Evolutionary conservation across 2,888 invertebrate genomes (phyloP).

Genomic region (Pammene aurita): DNA sequence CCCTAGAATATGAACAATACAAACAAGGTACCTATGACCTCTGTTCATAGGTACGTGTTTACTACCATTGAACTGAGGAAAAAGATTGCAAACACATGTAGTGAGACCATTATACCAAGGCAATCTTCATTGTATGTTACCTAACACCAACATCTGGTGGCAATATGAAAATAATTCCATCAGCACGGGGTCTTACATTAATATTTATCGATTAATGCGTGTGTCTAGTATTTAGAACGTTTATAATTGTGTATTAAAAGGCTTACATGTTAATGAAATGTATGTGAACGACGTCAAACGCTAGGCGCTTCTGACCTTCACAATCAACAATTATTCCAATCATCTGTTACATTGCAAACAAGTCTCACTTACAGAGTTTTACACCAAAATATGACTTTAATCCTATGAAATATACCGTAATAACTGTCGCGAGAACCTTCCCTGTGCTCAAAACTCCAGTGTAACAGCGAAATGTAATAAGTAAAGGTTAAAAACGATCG

Average conservation of each 20-base stretch:
- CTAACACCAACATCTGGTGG: slow-evolving; percentile 43
- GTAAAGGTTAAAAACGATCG: slow-evolving; percentile 74
- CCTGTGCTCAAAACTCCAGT: slow-evolving; percentile 59
- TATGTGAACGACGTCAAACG: slow-evolving; percentile 46
- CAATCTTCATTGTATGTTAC: slow-evolving; percentile 38
- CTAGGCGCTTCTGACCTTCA: slow-evolving; percentile 55
- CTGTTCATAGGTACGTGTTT: slow-evolving; percentile 22
- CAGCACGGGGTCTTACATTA: slow-evolving; percentile 44
- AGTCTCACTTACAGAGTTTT: slow-evolving; percentile 53
- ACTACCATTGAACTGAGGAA: slow-evolving; percentile 13
- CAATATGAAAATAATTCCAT: slow-evolving; percentile 14
- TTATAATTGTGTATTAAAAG: slow-evolving; percentile 9
- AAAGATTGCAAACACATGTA: slow-evolving; percentile 40
- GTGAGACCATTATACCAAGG: slow-evolving; percentile 34
- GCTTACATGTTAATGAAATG: slow-evolving; percentile 37
- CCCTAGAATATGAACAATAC: slow-evolving; percentile 19
- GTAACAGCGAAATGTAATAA: slow-evolving; percentile 63
- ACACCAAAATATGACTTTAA: slow-evolving; percentile 47
- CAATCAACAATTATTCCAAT: slow-evolving; percentile 61
- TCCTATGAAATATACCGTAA: slow-evolving; percentile 46
- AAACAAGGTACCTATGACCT: slow-evolving; percentile 3
- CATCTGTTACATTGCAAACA: slow-evolving; percentile 69
- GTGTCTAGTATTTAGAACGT: slow-evolving; percentile 3
- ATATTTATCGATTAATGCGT: slow-evolving; percentile 21
- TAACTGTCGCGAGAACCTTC: slow-evolving; percentile 69